These are phyloP conservation scores for Bos indicus DNA, from an alignment of 2,113 vertebrate genomes.

Conservation along the genomic window DNA sequence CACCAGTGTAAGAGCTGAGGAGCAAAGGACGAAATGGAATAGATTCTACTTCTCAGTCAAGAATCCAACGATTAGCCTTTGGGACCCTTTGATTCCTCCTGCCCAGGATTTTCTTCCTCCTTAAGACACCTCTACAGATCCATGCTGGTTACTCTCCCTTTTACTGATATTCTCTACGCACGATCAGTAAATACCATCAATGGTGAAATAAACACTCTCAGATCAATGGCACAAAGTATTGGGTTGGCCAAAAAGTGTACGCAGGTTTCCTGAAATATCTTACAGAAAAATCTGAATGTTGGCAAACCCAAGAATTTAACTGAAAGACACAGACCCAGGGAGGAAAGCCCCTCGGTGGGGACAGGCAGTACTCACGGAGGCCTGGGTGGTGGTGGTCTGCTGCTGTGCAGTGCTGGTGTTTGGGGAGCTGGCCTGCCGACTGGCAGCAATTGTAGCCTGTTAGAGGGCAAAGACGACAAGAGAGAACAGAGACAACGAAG, in stretches of 20 bases:
- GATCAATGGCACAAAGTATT: neutral
- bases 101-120: neutral
- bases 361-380: slow-evolving; percentile 78
- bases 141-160: neutral
- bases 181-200: neutral
- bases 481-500: slow-evolving; percentile 33
- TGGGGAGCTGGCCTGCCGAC: slow-evolving; percentile 92
- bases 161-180: neutral
- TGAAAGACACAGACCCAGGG: neutral
- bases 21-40: neutral
- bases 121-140: neutral
- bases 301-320: neutral
- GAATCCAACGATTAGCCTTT: neutral
- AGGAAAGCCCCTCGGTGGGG: accelerated
- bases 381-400: slow-evolving; percentile 88
- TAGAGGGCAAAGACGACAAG: slow-evolving; percentile 5
- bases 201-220: neutral
- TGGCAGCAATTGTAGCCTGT: slow-evolving; percentile 96
- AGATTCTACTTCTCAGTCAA: neutral
- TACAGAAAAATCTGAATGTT: neutral
- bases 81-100: neutral
- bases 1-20: neutral
- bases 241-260: neutral
- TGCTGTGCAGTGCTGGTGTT: slow-evolving; percentile 87
- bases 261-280: neutral